Evolutionary conservation across 1,140 invertebrate genomes (phyloP).

Genomic region (Dendroctonus ponderosae): DNA sequence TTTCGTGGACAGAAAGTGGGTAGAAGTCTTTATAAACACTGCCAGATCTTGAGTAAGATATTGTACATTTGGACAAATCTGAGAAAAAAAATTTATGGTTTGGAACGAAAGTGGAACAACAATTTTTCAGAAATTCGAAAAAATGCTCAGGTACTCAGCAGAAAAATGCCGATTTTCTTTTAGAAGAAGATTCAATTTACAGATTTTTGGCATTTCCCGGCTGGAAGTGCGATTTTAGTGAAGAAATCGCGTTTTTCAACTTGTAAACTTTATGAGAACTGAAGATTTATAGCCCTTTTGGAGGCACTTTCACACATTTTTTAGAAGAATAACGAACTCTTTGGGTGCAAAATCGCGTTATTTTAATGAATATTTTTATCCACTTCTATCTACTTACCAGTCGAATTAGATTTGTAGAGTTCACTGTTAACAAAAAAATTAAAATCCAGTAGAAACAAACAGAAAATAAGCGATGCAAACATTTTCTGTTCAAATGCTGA

Average conservation of each 20-base stretch:
- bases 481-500: too few species aligned
- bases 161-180: too few species aligned
- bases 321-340: not conserved
- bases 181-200: too few species aligned
- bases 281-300: too few species aligned
- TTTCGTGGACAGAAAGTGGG: slow-evolving; percentile 26
- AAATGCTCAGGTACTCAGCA: too few species aligned
- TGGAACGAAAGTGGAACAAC: too few species aligned
- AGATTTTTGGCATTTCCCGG: too few species aligned
- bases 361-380: not conserved
- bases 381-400: slow-evolving; percentile 6
- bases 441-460: not conserved
- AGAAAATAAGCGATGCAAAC: too few species aligned
- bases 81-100: not conserved
- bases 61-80: slow-evolving; percentile 26
- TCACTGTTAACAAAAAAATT: slow-evolving; percentile 3
- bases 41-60: slow-evolving; percentile 49
- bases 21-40: slow-evolving; percentile 56
- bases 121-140: too few species aligned
- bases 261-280: too few species aligned
- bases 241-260: too few species aligned
- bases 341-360: not conserved
- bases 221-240: too few species aligned
- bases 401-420: slow-evolving; percentile 23
- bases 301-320: not conserved